Evolutionary conservation across 2,113 vertebrate genomes (phyloP).

Genomic region (Tautogolabrus adspersus): DNA sequence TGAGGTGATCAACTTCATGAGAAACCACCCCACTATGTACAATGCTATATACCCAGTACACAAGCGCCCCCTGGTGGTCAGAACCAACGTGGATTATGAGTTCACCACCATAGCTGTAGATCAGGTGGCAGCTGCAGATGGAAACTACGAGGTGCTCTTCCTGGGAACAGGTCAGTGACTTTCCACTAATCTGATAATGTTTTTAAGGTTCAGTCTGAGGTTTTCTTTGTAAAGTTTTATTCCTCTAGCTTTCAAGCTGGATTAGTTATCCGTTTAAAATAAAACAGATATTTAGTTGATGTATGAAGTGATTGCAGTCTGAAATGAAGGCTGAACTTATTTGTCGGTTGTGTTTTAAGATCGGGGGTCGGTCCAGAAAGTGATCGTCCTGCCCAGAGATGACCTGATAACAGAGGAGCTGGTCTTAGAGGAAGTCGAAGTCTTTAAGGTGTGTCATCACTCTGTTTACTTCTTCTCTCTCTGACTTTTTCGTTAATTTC

Average conservation of each 20-base stretch:
- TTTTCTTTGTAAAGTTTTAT: not conserved
- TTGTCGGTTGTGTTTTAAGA: conserved; percentile 79
- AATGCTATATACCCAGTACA: conserved; percentile 94
- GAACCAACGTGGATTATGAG: conserved; percentile 94
- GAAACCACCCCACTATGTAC: conserved; percentile 97
- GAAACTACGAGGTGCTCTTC: conserved; percentile 99
- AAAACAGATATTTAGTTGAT: not conserved
- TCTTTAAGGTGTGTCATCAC: conserved; percentile 91
- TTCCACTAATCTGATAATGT: not conserved
- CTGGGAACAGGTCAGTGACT: conserved; percentile 92
- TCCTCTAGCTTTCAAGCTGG: not conserved
- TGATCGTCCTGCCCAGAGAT: conserved; percentile 96
- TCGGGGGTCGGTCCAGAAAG: conserved; percentile 95
- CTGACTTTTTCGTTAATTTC: not conserved
- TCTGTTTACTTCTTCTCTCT: not conserved
- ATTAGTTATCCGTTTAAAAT: not conserved
- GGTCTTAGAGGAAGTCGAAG: conserved; percentile 97
- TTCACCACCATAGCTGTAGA: conserved; percentile 98
- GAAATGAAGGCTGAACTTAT: not conserved
- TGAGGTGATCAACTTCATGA: conserved; percentile 99
- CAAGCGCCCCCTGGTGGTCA: conserved; percentile 95
- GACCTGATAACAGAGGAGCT: conserved; percentile 96
- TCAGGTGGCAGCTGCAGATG: conserved; percentile 97
- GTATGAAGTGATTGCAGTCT: not conserved
- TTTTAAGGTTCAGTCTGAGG: not conserved